Evolutionary conservation across 2,113 vertebrate genomes (phyloP), one percentile per base, ranked within the genome.

Genomic region (Micronycteris hirsuta): DNA sequence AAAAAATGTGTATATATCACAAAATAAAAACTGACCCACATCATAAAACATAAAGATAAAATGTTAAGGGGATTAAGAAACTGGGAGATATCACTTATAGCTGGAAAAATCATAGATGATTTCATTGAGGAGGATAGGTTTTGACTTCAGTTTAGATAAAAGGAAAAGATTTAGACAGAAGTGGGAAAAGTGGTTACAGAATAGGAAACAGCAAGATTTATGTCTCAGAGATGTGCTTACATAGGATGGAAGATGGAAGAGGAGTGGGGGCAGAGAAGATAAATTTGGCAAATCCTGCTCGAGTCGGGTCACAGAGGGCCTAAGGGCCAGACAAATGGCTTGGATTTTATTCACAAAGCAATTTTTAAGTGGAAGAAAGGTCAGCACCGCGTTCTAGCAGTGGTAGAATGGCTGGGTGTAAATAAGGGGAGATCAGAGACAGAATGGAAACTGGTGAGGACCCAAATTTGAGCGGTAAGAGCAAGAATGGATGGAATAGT

Each of bases 111-210:
- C 86, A 95, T 43, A 93, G 71, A 20, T 91, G 52, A 47, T 49
- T 78, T 68, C 20, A 83, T 63, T 24, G 63, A 87, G 49, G 56
- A 73, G 61, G 73, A 36, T 41, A 83, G 33, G 36, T 85, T 93
- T 93, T 92, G 65, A 90, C 20, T 26, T 81, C 52, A 47, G 33
- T 70, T 96, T 93, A 87, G 88, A 84, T 92, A 43, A 63, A 65
- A 90, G 45, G 73, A 87, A 95, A 83, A 45, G 17, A 91, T 82
- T 85, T 86, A 94, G 74, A 68, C 4, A 52, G 86, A 88, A 88
- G 6, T 68, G 61, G 54, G 47, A 88, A 90, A 86, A 31, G 16
- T 86, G 5, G 11, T 92, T 45, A 38, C 33, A 63, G 78, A 91
- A 68, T 38, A 93, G 68, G 67, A 94, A 89, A 54, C n/a, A 86